Evolutionary conservation across 2,888 invertebrate species (phyloP).

Genomic region (Aspidapion aeneum): DNA sequence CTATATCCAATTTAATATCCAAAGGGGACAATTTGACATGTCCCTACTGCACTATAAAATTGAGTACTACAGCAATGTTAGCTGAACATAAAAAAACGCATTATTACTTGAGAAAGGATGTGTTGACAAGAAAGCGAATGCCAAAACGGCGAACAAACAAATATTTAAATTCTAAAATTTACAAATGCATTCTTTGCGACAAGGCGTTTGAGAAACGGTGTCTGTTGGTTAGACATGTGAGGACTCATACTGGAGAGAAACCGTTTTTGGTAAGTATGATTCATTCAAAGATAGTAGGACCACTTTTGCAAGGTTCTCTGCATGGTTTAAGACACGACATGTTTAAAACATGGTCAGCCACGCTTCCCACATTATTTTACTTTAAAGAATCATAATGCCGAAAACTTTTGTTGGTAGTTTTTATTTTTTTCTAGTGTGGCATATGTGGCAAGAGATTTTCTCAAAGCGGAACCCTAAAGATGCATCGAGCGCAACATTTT

Average conservation of each 20-base stretch:
- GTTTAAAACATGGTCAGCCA: too few species aligned
- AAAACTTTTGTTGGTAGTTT: too few species aligned
- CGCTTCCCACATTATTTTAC: too few species aligned
- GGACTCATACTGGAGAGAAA: conserved; percentile 65
- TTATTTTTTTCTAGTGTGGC: conserved; percentile 49
- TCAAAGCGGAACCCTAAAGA: conserved; percentile 62
- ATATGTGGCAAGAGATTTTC: conserved; percentile 59
- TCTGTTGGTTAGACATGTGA: conserved; percentile 58
- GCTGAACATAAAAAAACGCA: background rate
- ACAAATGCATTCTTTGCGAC: conserved; percentile 51
- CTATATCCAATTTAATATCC: conserved; percentile 6
- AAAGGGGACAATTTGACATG: background rate
- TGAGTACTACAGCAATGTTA: background rate
- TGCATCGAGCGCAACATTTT: conserved; percentile 59
- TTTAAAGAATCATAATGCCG: too few species aligned
- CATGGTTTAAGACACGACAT: too few species aligned
- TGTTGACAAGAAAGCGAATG: conserved; percentile 24
- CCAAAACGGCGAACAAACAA: conserved; percentile 22
- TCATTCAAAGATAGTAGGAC: too few species aligned
- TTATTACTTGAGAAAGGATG: conserved; percentile 36
- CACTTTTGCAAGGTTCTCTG: too few species aligned
- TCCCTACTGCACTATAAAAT: background rate
- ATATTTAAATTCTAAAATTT: conserved; percentile 20
- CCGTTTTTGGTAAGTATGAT: conserved; percentile 52
- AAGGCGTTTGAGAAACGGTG: conserved; percentile 60